These are phyloP conservation scores for Paraescarpia echinospica DNA, from an alignment of 1,140 invertebrate species.

Conservation along the genomic window DNA sequence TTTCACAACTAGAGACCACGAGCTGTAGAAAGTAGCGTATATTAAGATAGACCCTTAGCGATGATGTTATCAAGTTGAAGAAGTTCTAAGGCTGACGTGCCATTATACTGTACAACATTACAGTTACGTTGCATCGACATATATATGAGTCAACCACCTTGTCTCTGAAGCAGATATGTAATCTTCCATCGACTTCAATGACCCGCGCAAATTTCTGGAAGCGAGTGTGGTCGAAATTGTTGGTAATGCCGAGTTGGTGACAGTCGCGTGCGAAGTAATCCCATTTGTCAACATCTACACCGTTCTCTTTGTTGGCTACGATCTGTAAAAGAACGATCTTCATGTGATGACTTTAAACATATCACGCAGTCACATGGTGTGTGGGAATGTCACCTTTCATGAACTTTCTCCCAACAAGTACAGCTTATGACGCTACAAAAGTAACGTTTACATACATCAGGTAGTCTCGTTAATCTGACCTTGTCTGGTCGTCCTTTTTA, in stretches of 20 bases:
- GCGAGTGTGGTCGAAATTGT: constrained; percentile 59
- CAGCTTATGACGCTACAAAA: background rate
- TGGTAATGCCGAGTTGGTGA: constrained; percentile 59
- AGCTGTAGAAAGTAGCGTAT: too few species aligned
- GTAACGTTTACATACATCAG: background rate
- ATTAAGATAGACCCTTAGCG: too few species aligned
- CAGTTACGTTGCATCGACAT: too few species aligned
- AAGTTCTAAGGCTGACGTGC: background rate
- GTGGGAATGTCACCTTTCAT: too few species aligned
- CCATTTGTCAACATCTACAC: constrained; percentile 74
- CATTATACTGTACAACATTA: background rate
- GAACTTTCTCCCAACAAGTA: too few species aligned
- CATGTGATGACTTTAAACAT: too few species aligned
- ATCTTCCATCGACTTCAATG: constrained; percentile 42
- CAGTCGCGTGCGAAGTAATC: constrained; percentile 71
- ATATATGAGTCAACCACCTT: constrained; percentile 49
- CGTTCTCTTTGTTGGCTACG: constrained; percentile 66
- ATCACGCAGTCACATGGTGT: too few species aligned
- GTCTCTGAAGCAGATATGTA: constrained; percentile 59
- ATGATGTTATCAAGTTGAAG: background rate
- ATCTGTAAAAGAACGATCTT: constrained; percentile 59
- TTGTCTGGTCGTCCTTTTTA: background rate
- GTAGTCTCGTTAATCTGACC: background rate
- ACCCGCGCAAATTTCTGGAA: constrained; percentile 57
- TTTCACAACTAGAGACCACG: too few species aligned